Conservation (phyloP, 2,113 vertebrate genomes). For the Prunella fulvescens region DNA sequence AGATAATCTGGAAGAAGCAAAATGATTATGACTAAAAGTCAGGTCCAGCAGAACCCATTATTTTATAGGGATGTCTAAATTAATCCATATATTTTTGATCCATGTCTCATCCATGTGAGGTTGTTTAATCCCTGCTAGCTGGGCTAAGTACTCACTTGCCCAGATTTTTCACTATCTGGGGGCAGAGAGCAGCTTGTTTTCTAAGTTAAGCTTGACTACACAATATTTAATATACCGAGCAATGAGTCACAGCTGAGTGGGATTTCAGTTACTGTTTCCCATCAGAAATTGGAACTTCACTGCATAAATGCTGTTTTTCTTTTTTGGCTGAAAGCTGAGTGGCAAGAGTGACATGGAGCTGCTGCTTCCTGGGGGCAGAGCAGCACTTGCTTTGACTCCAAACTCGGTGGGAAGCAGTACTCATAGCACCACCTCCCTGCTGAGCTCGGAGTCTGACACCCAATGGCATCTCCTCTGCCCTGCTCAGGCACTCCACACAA, state of each 20-base stretch:
- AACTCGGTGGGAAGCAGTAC: background rate
- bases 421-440: background rate
- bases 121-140: background rate
- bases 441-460: background rate
- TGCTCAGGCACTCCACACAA: background rate
- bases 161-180: background rate
- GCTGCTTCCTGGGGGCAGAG: background rate
- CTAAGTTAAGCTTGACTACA: background rate
- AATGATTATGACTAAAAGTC: background rate
- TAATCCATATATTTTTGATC: background rate
- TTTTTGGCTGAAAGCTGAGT: background rate
- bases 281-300: background rate
- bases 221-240: constrained; percentile 28
- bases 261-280: background rate
- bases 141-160: background rate
- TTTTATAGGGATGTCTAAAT: background rate
- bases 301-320: background rate
- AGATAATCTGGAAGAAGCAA: background rate
- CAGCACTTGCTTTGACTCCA: background rate
- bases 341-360: background rate
- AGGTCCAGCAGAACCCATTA: background rate
- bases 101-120: background rate
- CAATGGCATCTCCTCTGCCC: background rate
- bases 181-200: background rate
- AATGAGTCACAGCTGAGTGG: constrained; percentile 47